phyloP scores from a whole-genome alignment of 1,140 invertebrate species.

The Drosophila simulans region DNA sequence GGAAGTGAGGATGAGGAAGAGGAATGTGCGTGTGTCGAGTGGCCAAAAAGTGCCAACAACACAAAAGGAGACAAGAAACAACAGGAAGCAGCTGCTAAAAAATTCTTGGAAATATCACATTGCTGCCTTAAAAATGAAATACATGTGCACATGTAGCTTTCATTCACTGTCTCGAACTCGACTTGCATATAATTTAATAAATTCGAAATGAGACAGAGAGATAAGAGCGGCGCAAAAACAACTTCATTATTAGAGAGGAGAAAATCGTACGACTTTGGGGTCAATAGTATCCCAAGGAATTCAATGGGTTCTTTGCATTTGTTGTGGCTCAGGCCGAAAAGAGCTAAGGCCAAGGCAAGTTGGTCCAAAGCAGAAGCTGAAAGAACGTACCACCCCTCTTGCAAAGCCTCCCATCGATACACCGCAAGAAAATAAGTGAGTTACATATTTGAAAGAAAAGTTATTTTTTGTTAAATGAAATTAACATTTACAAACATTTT shows the following conservation, averaged over 20 bases:
- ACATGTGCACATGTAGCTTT: slow-evolving; percentile 18
- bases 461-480: too few species aligned
- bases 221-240: slow-evolving; percentile 35
- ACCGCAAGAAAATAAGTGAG: not conserved
- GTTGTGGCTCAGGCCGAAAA: slow-evolving; percentile 43
- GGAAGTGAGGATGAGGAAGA: slow-evolving; percentile 1
- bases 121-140: slow-evolving; percentile 37
- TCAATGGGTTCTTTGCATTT: slow-evolving; percentile 65
- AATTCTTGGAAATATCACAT: slow-evolving; percentile 73
- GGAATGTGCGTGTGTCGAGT: slow-evolving; percentile 55
- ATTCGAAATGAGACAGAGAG: slow-evolving; percentile 72
- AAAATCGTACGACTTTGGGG: slow-evolving; percentile 51
- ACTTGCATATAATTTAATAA: slow-evolving; percentile 70
- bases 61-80: slow-evolving; percentile 28
- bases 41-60: slow-evolving; percentile 29
- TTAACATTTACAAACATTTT: too few species aligned
- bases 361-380: slow-evolving; percentile 47
- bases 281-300: slow-evolving; percentile 80
- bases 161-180: slow-evolving; percentile 1
- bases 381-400: slow-evolving; percentile 22
- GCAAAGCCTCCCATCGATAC: not conserved
- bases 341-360: slow-evolving; percentile 52
- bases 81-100: slow-evolving; percentile 79
- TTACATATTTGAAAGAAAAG: too few species aligned
- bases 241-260: slow-evolving; percentile 68